Conservation (phyloP, 2,113 vertebrate genomes). For the Psammodynastes pulverulentus region DNA sequence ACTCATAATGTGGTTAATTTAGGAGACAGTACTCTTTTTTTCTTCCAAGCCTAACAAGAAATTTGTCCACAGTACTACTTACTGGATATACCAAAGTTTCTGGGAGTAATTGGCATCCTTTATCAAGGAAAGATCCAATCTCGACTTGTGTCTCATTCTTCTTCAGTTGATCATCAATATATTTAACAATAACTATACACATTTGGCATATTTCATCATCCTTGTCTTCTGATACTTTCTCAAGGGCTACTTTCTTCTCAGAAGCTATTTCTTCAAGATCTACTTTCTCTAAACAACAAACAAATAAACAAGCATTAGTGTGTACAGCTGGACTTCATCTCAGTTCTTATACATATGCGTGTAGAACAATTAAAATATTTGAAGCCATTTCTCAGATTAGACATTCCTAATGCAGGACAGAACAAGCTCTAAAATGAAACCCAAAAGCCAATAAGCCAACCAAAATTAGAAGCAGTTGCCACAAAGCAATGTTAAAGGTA, state of each 20-base stretch:
- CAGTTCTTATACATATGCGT: not conserved
- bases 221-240: conserved; percentile 43
- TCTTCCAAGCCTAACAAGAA: no score
- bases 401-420: not conserved
- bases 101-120: conserved; percentile 85
- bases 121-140: conserved; percentile 80
- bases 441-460: not conserved
- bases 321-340: fast-evolving
- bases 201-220: conserved; percentile 77
- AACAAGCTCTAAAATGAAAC: not conserved
- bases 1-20: not conserved
- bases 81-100: conserved; percentile 44
- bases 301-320: fast-evolving
- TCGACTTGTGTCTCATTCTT: conserved; percentile 82
- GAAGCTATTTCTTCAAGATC: conserved; percentile 28
- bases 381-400: not conserved
- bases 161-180: conserved; percentile 80
- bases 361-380: not conserved
- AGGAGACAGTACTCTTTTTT: not conserved
- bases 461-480: not conserved
- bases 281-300: conserved; percentile 1
- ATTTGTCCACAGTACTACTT: not conserved
- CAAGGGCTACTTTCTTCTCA: not conserved
- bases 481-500: not conserved
- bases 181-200: conserved; percentile 81